A percentile compares a stretch with the other conserved stretches of the same genome.
These are phyloP conservation scores for Antennarius striatus DNA, from an alignment of 2,113 vertebrate genomes.

Conservation along the genomic window DNA sequence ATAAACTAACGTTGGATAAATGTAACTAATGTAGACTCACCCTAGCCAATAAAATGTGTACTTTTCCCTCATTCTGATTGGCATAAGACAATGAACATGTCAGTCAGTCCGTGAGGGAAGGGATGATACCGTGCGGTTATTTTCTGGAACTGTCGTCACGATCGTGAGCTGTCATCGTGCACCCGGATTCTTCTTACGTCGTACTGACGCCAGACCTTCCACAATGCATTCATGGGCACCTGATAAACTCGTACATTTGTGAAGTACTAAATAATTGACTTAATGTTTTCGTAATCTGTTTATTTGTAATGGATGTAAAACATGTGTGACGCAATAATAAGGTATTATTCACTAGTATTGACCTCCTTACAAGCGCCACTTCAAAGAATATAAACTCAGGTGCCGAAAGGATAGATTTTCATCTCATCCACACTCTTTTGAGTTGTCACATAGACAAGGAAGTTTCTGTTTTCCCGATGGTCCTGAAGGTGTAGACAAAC, in stretches of 20 bases:
- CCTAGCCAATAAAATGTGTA: background rate
- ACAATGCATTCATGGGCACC: slow-evolving; percentile 26
- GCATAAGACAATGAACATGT: background rate
- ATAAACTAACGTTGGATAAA: no score
- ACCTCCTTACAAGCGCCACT: no score
- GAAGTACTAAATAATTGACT: no score
- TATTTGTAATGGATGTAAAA: no score
- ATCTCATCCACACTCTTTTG: background rate
- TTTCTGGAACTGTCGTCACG: slow-evolving; percentile 74
- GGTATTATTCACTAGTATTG: no score
- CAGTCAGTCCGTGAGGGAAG: slow-evolving; percentile 9
- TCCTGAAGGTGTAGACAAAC: slow-evolving; percentile 18
- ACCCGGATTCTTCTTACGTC: slow-evolving; percentile 71
- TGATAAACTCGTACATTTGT: slow-evolving; percentile 1
- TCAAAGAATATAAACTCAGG: no score
- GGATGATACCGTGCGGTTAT: slow-evolving; percentile 36
- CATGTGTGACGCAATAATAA: background rate
- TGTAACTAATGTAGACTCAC: background rate
- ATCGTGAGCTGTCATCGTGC: slow-evolving; percentile 60
- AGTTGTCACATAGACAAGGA: background rate
- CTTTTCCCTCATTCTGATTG: background rate
- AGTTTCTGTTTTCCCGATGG: slow-evolving; percentile 16
- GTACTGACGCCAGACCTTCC: slow-evolving; percentile 58
- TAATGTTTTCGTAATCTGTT: no score
- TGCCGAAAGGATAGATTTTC: background rate